Evolutionary conservation across 2,113 vertebrate species (phyloP).

Genomic region (Petroica traversi): DNA sequence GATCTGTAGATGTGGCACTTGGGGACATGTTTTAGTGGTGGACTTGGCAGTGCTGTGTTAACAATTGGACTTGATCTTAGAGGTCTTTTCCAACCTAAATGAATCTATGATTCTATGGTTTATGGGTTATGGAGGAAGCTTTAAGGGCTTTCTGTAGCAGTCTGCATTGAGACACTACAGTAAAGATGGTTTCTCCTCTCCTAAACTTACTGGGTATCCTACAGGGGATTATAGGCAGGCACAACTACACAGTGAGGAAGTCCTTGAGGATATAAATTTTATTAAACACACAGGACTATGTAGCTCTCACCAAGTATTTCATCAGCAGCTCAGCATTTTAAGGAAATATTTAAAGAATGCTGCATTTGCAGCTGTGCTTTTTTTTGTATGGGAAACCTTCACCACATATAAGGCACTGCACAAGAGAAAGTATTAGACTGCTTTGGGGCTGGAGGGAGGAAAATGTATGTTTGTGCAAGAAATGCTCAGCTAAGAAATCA

Average conservation of each 20-base stretch:
- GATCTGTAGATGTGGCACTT: not conserved
- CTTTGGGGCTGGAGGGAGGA: fast-evolving
- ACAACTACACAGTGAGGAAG: not conserved
- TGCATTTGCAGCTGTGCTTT: not conserved
- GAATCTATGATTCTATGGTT: fast-evolving
- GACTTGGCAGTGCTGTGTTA: not conserved
- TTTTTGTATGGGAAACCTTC: not conserved
- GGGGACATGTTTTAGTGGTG: not conserved
- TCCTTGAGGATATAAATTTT: not conserved
- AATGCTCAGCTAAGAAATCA: not conserved
- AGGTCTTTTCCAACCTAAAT: not conserved
- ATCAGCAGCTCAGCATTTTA: not conserved
- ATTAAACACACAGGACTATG: not conserved
- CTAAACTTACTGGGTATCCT: not conserved
- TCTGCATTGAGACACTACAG: not conserved
- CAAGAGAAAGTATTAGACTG: not conserved
- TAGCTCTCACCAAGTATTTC: not conserved
- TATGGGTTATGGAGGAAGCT: not conserved
- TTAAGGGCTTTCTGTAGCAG: not conserved
- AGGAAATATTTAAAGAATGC: not conserved
- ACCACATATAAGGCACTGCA: not conserved
- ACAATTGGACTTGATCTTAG: not conserved
- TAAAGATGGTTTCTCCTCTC: not conserved
- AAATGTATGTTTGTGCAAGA: not conserved
- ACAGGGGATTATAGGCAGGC: not conserved